Conservation (phyloP, 2,113 vertebrate genomes). For the Scortum barcoo region DNA sequence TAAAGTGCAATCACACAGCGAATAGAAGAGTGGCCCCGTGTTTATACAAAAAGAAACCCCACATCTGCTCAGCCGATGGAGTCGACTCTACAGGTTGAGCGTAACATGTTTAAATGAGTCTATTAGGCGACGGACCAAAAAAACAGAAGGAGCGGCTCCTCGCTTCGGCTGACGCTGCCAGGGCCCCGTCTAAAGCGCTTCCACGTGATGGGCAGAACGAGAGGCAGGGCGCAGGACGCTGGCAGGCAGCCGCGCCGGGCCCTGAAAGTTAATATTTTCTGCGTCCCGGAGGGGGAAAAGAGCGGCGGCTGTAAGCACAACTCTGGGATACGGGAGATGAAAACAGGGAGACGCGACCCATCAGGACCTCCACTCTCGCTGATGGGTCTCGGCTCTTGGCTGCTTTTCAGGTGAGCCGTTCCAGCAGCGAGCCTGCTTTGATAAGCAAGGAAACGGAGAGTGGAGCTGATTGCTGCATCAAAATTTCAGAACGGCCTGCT, state of each 20-base stretch:
- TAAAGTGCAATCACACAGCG: neutral
- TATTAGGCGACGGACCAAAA: slow-evolving; percentile 23
- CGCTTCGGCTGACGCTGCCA: neutral
- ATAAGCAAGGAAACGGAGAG: slow-evolving; percentile 37
- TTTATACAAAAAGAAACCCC: neutral
- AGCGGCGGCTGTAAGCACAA: slow-evolving; percentile 55
- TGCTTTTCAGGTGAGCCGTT: slow-evolving; percentile 55
- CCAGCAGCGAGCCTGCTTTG: slow-evolving; percentile 32
- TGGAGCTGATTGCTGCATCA: slow-evolving; percentile 31
- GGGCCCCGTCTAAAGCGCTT: slow-evolving; percentile 17
- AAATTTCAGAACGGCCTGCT: neutral
- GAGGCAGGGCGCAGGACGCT: slow-evolving; percentile 45
- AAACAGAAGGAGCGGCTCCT: neutral
- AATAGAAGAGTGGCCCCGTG: neutral
- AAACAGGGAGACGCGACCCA: slow-evolving; percentile 50
- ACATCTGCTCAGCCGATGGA: neutral
- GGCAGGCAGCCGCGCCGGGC: slow-evolving; percentile 57
- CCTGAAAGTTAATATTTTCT: slow-evolving; percentile 69
- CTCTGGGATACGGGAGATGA: slow-evolving; percentile 51
- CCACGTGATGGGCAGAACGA: slow-evolving; percentile 56
- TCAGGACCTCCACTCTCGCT: slow-evolving; percentile 54
- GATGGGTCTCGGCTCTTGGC: slow-evolving; percentile 66
- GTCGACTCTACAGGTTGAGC: neutral
- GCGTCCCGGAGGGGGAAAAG: slow-evolving; percentile 7
- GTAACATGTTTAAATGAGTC: slow-evolving; percentile 13